Evolutionary conservation across 2,113 vertebrate genomes (phyloP), one percentile per base, ranked within the genome.

Genomic region (Lophura nycthemera): DNA sequence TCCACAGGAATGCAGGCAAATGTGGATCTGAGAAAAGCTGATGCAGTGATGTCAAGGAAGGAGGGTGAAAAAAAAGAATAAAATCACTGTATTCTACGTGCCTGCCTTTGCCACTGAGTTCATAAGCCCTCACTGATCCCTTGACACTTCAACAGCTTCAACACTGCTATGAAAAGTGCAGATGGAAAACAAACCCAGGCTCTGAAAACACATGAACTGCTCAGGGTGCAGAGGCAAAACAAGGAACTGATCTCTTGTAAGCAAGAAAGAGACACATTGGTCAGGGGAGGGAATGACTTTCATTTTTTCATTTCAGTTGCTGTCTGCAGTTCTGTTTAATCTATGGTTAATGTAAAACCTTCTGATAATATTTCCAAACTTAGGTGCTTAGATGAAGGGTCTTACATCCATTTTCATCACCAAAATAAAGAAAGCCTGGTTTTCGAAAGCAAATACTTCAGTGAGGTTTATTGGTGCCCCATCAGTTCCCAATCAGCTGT

Each of bases 1-100:
- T 93, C 84, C 61, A 66, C 10, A 42, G 64, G 69, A 88, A 89
- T 60, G 48, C 47, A 80, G 60, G 85, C 17, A 74, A 85, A 4
- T 50, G 57, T 88, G 67, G 80, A 69, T 32, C 54, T 76, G 81
- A 84, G 90, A 88, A 92, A 89, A 89, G 40, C 63, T 73, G 71
- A 63, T 76, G 36, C 21, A 45, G 6, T 86, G 63, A 90, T 83
- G 70, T 64, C 71, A 85, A 86, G 63, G 66, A 56, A 85, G 45
- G 36, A 87, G 54, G 19, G 73, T 78, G 84, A 57, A 86, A 83
- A 88, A 40, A 61, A 64, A 85, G 73, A 88, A 43, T 77, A 80
- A 82, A 59, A 13, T 22, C 75, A 18, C 30, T 75, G 13, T 56
- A 8, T 59, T 92, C 48, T 84, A 27, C 72, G 86, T 90, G 52